phyloP scores from a whole-genome alignment of 2,113 vertebrate genomes.

The Protobothrops mucrosquamatus region DNA sequence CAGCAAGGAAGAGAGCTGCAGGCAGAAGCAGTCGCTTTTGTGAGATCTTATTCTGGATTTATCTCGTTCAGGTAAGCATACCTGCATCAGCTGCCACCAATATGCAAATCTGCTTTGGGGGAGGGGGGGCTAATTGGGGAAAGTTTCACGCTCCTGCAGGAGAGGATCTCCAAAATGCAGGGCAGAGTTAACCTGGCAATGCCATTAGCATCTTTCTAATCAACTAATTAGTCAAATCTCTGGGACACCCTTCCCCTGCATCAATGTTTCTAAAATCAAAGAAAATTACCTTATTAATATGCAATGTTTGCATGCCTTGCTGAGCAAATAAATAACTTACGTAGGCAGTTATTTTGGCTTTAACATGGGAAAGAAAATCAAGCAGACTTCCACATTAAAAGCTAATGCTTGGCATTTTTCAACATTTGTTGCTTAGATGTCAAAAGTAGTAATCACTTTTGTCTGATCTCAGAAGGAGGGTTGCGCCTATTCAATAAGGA shows the following conservation, averaged over 20 bases:
- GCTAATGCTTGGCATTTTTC: not conserved
- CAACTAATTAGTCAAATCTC: no score
- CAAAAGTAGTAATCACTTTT: not conserved
- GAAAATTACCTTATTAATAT: not conserved
- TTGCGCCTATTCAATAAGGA: not conserved
- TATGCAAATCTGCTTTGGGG: not conserved
- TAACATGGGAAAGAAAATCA: not conserved
- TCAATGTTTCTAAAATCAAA: not conserved
- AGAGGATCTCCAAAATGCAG: not conserved
- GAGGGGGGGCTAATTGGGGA: not conserved
- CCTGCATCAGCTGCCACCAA: not conserved
- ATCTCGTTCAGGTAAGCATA: not conserved
- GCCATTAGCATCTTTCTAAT: no score
- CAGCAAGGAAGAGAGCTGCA: not conserved
- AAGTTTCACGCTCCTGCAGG: not conserved
- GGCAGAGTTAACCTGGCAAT: not conserved
- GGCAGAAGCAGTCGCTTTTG: not conserved
- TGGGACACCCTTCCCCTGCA: not conserved
- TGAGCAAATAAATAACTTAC: not conserved
- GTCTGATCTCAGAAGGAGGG: not conserved
- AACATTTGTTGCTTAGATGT: not conserved
- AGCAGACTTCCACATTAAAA: not conserved
- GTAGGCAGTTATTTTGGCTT: not conserved
- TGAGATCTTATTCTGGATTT: not conserved
- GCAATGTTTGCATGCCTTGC: not conserved